These are phyloP conservation scores for Eupeodes latifasciatus DNA, from an alignment of 2,888 invertebrate species.

Conservation along the genomic window DNA sequence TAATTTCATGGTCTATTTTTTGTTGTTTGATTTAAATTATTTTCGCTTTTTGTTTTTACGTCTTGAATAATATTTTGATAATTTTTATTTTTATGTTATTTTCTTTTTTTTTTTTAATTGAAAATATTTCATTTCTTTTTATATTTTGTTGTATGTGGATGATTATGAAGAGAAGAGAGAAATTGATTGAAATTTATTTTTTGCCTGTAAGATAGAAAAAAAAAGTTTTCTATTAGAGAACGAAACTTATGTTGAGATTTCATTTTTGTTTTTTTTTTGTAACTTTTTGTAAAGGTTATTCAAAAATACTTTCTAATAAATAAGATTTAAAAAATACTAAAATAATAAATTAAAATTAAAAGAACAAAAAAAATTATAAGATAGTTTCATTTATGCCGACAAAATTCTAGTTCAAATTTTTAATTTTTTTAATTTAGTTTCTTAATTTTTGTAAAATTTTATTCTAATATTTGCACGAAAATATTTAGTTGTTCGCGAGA, in stretches of 20 bases:
- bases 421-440: slow-evolving; percentile 44
- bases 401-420: slow-evolving; percentile 74
- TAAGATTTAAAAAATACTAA: slow-evolving; percentile 32
- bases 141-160: slow-evolving; percentile 74
- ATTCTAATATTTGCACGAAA: slow-evolving; percentile 62
- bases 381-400: slow-evolving; percentile 72
- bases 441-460: slow-evolving; percentile 14
- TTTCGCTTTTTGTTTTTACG: slow-evolving; percentile 46
- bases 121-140: slow-evolving; percentile 38
- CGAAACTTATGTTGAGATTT: slow-evolving; percentile 68
- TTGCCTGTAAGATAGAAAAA: slow-evolving; percentile 76
- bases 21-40: slow-evolving; percentile 43
- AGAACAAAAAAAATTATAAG: slow-evolving; percentile 32
- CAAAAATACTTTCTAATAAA: slow-evolving; percentile 50
- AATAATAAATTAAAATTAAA: slow-evolving; percentile 46
- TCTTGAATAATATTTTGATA: slow-evolving; percentile 65
- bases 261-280: slow-evolving; percentile 41
- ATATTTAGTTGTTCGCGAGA: slow-evolving; percentile 64
- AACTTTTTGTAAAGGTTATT: slow-evolving; percentile 5
- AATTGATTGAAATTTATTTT: slow-evolving; percentile 76
- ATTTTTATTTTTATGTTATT: slow-evolving; percentile 21
- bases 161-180: slow-evolving; percentile 76
- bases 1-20: slow-evolving; percentile 59
- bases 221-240: slow-evolving; percentile 73
- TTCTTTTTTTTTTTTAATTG: slow-evolving; percentile 26